Evolutionary conservation across 2,888 invertebrate species (phyloP).

Genomic region (Polia nebulosa): DNA sequence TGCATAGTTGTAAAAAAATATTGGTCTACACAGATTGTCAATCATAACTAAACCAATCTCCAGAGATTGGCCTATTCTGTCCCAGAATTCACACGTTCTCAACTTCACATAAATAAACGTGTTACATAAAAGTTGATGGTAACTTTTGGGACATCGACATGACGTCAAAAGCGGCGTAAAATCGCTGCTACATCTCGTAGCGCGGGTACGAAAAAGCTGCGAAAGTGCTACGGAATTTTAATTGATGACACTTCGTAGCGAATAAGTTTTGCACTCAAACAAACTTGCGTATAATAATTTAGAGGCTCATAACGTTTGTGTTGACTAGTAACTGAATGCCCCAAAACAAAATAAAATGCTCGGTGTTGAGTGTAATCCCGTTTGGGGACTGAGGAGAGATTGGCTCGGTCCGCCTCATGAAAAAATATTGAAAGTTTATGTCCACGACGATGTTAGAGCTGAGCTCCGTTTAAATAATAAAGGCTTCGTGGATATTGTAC

Average conservation of each 20-base stretch:
- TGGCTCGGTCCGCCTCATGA: slow-evolving; percentile 63
- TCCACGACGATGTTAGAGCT: slow-evolving; percentile 48
- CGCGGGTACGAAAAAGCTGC: slow-evolving; percentile 29
- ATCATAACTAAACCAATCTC: slow-evolving; percentile 27
- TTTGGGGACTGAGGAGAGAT: slow-evolving; percentile 62
- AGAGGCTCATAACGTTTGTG: slow-evolving; percentile 33
- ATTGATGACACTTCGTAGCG: slow-evolving; percentile 15
- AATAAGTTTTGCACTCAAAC: slow-evolving; percentile 3
- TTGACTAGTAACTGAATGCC: slow-evolving; percentile 60
- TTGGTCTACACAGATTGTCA: slow-evolving; percentile 1
- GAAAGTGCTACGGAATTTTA: slow-evolving; percentile 37
- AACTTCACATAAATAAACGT: slow-evolving; percentile 17
- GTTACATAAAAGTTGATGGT: slow-evolving; percentile 16
- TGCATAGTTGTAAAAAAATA: neutral
- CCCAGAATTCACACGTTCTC: neutral
- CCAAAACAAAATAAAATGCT: slow-evolving; percentile 57
- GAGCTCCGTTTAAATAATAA: slow-evolving; percentile 59
- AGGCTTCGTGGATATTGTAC: slow-evolving; percentile 21
- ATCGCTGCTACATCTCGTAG: slow-evolving; percentile 23
- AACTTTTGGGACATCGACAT: slow-evolving; percentile 17
- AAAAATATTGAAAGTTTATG: slow-evolving; percentile 69
- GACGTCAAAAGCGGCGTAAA: slow-evolving; percentile 12
- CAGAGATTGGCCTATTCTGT: neutral
- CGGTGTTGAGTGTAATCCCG: slow-evolving; percentile 58
- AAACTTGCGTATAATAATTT: slow-evolving; percentile 16